Evolutionary conservation across 2,888 invertebrate species (phyloP), one percentile per base, ranked within the genome.

Genomic region (Homarus gammarus): DNA sequence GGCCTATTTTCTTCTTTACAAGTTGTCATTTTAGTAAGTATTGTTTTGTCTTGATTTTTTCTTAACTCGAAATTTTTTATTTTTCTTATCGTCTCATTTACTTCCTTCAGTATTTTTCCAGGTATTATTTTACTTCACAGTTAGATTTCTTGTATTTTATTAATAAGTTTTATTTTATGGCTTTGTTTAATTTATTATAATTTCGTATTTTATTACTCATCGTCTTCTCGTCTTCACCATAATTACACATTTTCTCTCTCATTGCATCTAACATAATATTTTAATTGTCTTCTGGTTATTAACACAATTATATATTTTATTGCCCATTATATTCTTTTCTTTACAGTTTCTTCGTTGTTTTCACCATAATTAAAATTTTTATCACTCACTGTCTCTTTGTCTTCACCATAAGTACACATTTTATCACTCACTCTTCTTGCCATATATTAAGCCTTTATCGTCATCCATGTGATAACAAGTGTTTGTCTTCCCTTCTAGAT

Each of bases 401-500:
- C n/a, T n/a, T n/a, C n/a, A n/a, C n/a, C n/a, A n/a, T n/a, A n/a
- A n/a, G n/a, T n/a, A n/a, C n/a, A n/a, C n/a, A n/a, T n/a, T n/a
- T n/a, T n/a, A n/a, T n/a, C n/a, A n/a, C n/a, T n/a, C n/a, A n/a
- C n/a, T n/a, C 40, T 73, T 38, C 22, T 15, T n/a, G 27, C 10
- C 33, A 22, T 36, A n/a, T 38, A n/a, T 56, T n/a, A 22, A 79
- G 31, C 0, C 22, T 77, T 10, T 1, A 56, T 79, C 31, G 22
- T 18, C 44, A 38, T 40, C 73, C 27, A 51, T 51, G 31, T 51
- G 3, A 27, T 79, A 27, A 36, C 49, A 64, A 27, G 44, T 51
- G 2, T 6, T 33, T 83, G 36, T 51, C 40, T 72, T 84, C 38
- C 51, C 68, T 84, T 84, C 84, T 84, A 84, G 84, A 44, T 38